Conservation (phyloP, 92 coral and sea anemone species). For the Parazoanthus swiftii region DNA sequence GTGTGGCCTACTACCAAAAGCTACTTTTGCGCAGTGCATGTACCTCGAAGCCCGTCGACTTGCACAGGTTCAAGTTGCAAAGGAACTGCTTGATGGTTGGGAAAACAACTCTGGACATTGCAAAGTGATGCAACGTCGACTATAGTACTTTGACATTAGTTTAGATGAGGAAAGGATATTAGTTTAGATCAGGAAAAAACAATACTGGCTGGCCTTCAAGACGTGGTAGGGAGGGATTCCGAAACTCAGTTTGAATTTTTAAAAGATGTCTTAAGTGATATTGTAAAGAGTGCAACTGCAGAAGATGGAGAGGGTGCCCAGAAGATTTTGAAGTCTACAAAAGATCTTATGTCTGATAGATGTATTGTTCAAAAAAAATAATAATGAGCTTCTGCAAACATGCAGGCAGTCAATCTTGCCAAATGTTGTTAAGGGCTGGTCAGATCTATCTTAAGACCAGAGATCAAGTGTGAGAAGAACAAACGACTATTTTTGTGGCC, state of each 20-base stretch:
- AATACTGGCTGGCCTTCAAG: too few species aligned
- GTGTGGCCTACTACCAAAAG: too few species aligned
- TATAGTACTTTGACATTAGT: too few species aligned
- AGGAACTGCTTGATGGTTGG: too few species aligned
- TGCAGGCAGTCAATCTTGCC: constrained; percentile 20
- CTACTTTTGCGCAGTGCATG: too few species aligned
- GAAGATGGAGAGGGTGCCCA: constrained; percentile 16
- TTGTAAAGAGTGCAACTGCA: constrained; percentile 28
- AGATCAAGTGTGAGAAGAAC: not conserved
- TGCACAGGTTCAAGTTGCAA: too few species aligned
- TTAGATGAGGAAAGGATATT: too few species aligned
- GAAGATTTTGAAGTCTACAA: constrained; percentile 2
- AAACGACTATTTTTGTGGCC: constrained; percentile 38
- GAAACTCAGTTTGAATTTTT: constrained; percentile 1
- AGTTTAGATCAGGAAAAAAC: too few species aligned
- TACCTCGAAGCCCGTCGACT: too few species aligned
- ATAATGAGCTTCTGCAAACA: constrained; percentile 16
- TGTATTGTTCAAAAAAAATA: constrained; percentile 7
- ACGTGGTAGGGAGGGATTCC: not conserved
- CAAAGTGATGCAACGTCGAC: too few species aligned
- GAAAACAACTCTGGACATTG: too few species aligned
- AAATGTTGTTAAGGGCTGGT: constrained; percentile 21
- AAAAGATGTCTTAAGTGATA: constrained; percentile 24
- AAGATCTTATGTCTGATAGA: not conserved
- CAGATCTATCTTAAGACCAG: not conserved